Percentiles rank a stretch among this genome's conserved stretches.
Conservation (phyloP, 2,888 invertebrate genomes). For the Conchocele bisecta region DNA sequence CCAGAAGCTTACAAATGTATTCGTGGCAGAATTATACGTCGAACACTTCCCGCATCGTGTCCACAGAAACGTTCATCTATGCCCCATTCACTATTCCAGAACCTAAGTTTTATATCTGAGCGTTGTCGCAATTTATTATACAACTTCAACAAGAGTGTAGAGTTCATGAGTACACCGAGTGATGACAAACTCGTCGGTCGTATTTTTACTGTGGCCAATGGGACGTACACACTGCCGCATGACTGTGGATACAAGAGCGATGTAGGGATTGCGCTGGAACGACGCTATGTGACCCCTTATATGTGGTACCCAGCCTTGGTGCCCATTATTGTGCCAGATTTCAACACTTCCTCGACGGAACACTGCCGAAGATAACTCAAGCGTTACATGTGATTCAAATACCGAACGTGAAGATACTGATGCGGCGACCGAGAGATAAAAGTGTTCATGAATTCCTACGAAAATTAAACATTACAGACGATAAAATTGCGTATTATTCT, state of each 20-base stretch:
- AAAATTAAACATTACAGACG: slow-evolving; percentile 8
- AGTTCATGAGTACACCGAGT: neutral
- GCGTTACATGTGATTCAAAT: slow-evolving; percentile 1
- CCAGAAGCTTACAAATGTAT: too few species aligned
- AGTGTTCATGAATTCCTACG: slow-evolving; percentile 11
- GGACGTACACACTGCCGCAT: neutral
- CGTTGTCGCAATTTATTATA: slow-evolving; percentile 11
- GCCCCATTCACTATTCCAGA: neutral
- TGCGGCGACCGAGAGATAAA: slow-evolving; percentile 3
- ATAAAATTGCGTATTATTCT: neutral
- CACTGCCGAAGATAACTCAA: slow-evolving; percentile 23
- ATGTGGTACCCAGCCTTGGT: neutral
- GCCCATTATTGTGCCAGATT: slow-evolving; percentile 17
- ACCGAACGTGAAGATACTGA: neutral
- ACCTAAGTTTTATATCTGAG: slow-evolving; percentile 5
- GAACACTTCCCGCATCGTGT: too few species aligned
- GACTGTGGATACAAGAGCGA: slow-evolving; percentile 23
- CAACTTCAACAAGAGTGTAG: neutral
- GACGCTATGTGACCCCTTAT: neutral
- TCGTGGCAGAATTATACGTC: too few species aligned
- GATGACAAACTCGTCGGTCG: neutral
- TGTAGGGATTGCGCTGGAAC: neutral
- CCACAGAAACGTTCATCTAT: too few species aligned
- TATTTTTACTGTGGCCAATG: neutral
- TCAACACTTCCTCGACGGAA: slow-evolving; percentile 27